These are phyloP conservation scores for Heliconius hermathena DNA, from an alignment of 1,140 invertebrate species.

Conservation along the genomic window DNA sequence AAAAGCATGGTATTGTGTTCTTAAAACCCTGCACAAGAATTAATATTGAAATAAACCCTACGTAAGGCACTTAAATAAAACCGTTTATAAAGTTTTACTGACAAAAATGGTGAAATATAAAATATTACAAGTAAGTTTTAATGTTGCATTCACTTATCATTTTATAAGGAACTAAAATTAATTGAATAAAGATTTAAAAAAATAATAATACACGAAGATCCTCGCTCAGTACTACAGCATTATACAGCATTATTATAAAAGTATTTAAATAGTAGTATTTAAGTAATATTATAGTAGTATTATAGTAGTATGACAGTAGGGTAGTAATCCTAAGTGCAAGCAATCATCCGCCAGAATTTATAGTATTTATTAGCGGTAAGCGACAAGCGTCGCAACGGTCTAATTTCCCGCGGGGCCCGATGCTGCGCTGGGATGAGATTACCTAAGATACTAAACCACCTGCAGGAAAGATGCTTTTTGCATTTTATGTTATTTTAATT, in stretches of 20 bases:
- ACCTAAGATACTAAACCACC: not conserved
- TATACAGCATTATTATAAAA: not conserved
- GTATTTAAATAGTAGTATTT: not conserved
- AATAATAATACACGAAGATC: not conserved
- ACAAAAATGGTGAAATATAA: no score
- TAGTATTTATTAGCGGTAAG: slow-evolving; percentile 24
- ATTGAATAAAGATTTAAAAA: not conserved
- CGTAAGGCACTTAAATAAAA: no score
- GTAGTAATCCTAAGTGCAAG: slow-evolving; percentile 4
- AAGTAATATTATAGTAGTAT: no score
- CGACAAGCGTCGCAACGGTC: not conserved
- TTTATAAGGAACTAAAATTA: no score
- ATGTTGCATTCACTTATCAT: no score
- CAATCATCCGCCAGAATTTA: slow-evolving; percentile 24
- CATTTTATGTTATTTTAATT: not conserved
- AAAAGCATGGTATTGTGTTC: no score
- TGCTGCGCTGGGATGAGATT: not conserved
- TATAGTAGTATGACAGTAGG: not conserved
- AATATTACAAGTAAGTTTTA: no score
- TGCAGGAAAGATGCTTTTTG: not conserved
- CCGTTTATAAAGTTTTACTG: no score
- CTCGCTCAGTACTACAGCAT: not conserved
- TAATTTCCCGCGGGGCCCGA: slow-evolving; percentile 25
- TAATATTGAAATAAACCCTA: no score
- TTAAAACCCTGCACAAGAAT: no score